Conservation (phyloP, 2,113 vertebrate species). For the Forbesichthys agassizii region DNA sequence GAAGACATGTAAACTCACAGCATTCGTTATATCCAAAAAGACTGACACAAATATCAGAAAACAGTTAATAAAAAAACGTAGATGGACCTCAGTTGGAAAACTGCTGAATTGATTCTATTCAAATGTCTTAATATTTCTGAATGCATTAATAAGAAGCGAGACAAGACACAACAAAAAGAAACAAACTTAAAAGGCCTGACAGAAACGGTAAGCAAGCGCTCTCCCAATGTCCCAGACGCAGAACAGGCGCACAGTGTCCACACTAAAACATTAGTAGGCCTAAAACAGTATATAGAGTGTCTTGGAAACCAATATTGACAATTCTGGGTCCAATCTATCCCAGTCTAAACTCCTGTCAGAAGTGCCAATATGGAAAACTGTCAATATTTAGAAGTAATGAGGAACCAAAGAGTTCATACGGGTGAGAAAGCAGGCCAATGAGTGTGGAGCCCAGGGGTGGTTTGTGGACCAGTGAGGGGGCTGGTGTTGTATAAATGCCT, state of each 20-base stretch:
- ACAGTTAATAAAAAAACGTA: constrained; percentile 58
- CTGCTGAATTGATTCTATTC: constrained; percentile 47
- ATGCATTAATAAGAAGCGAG: constrained; percentile 49
- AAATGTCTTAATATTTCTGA: constrained; percentile 59
- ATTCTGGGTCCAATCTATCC: constrained; percentile 23
- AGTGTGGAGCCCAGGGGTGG: constrained; percentile 38
- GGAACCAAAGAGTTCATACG: constrained; percentile 55
- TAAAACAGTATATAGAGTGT: too few species aligned
- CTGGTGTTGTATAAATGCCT: constrained; percentile 16
- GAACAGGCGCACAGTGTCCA: constrained; percentile 19
- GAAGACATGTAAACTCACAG: constrained; percentile 50
- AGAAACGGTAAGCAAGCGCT: constrained; percentile 58
- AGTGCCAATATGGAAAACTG: constrained; percentile 56
- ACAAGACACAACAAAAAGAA: constrained; percentile 44
- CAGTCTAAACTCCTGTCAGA: constrained; percentile 44
- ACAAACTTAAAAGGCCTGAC: constrained; percentile 59
- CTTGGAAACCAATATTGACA: too few species aligned
- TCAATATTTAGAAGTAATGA: constrained; percentile 57
- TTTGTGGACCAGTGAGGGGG: constrained; percentile 53
- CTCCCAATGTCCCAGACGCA: constrained; percentile 54
- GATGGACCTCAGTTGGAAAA: constrained; percentile 61
- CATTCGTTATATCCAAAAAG: constrained; percentile 58
- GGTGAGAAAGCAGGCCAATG: constrained; percentile 41
- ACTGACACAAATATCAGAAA: constrained; percentile 55
- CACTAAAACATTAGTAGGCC: constrained; percentile 1